A percentile compares a stretch with the other conserved stretches of the same genome.
phyloP scores from a whole-genome alignment of 2,797 vertebrate species.

The Pyrocephalus nanus region DNA sequence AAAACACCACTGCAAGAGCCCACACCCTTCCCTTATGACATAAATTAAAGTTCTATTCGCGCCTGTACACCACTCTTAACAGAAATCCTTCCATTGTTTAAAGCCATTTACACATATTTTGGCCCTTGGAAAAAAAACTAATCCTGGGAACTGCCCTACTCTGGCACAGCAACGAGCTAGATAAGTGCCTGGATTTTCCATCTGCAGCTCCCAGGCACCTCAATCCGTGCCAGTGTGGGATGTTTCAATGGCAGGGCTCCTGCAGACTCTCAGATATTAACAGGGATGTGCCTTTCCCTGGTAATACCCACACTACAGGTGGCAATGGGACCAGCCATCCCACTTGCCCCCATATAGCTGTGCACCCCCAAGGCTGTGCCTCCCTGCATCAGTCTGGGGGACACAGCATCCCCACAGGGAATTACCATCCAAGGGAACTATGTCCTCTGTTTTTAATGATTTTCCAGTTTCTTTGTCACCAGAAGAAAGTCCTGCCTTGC shows the following conservation, averaged over 20 bases:
- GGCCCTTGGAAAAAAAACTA: background rate
- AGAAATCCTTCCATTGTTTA: slow-evolving; percentile 58
- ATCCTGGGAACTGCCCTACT: background rate
- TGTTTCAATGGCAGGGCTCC: rapidly evolving
- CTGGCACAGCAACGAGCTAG: background rate
- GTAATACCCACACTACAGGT: background rate
- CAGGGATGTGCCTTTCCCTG: background rate
- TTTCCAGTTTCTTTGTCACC: background rate
- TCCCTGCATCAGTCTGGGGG: background rate
- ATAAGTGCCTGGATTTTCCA: slow-evolving; percentile 36
- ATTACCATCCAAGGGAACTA: background rate
- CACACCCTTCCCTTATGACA: slow-evolving; percentile 50
- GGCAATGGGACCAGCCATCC: rapidly evolving
- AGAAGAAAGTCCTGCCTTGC: background rate
- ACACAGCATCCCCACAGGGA: background rate
- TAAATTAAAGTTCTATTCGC: background rate
- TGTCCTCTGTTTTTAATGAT: background rate
- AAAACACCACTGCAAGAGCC: background rate
- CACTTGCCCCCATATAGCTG: background rate
- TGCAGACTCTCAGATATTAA: background rate
- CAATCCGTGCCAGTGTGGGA: rapidly evolving
- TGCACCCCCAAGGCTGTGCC: background rate
- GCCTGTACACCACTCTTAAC: background rate
- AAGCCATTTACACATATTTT: slow-evolving; percentile 18
- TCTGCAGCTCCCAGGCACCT: background rate